A percentile compares a stretch with the other conserved stretches of the same genome.
These are phyloP conservation scores for Ctenopoma kingsleyae DNA, from an alignment of 2,797 vertebrate genomes.

Conservation along the genomic window DNA sequence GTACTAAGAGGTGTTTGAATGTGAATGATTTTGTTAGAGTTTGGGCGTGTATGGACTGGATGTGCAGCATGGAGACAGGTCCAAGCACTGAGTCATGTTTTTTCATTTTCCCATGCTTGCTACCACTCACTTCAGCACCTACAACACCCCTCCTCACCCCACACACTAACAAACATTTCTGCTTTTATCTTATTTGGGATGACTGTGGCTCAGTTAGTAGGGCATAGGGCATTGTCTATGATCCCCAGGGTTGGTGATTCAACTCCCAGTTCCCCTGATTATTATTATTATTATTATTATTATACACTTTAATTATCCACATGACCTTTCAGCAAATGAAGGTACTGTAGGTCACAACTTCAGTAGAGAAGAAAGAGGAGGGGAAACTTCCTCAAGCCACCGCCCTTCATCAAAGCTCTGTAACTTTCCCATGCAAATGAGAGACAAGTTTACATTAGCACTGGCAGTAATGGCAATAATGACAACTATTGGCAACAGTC, in stretches of 20 bases:
- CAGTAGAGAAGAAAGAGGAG: conserved; percentile 4
- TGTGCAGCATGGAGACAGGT: conserved; percentile 32
- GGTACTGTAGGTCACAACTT: background rate
- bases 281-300: background rate
- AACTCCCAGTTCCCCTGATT: too few relatives aligned
- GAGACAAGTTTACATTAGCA: conserved; percentile 58
- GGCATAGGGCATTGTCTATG: too few relatives aligned
- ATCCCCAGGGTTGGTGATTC: too few relatives aligned
- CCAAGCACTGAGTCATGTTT: conserved; percentile 27
- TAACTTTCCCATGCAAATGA: conserved; percentile 49
- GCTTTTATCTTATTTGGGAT: conserved; percentile 2
- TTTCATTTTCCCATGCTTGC: conserved; percentile 41
- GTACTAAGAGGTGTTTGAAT: conserved; percentile 21
- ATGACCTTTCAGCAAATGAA: background rate
- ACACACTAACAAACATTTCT: background rate
- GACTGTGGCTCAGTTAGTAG: too few relatives aligned
- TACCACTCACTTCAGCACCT: conserved; percentile 17
- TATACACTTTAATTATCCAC: background rate
- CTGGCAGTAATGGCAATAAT: conserved; percentile 54
- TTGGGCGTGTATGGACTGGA: conserved; percentile 25
- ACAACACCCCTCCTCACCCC: too few relatives aligned
- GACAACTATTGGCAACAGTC: conserved; percentile 57
- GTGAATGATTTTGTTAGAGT: conserved; percentile 22
- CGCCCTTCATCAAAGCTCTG: conserved; percentile 25
- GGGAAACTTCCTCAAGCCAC: conserved; percentile 16